Evolutionary conservation across 2,797 vertebrate genomes (phyloP), one percentile per base, ranked within the genome.

Genomic region (Sarcophilus harrisii): DNA sequence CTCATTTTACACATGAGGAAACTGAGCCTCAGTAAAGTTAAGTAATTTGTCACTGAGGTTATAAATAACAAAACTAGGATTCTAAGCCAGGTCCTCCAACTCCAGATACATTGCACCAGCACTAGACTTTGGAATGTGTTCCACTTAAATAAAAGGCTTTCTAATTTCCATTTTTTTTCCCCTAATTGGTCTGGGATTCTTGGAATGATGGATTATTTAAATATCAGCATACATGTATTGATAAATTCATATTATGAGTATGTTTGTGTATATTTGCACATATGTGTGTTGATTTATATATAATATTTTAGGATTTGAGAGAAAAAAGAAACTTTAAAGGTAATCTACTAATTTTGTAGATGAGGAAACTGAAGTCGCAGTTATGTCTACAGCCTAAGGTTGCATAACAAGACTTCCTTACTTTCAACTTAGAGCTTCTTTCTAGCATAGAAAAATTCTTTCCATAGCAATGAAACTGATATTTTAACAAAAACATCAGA

Each of bases 131-230:
- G 66, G 32, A 73, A 73, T 73, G 6, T 93, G 54, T 52, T 87
- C 6, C 32, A 14, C 16, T 55, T 87, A 55, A 90, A 38, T 92
- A 91, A 91, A 91, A 94, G 29, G 52, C 18, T 91, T 94, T 57
- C 13, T 92, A 12, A 14, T 62, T 57, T 62, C 81, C 49, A n/a
- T 62, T 81, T 54, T 81, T 81, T 81, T 81, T 21, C 21, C 18
- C 38, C 38, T 45, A 24, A 81, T 8, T 45, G 8, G 21, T 81
- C 38, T 59, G 57, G 94, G 49, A 93, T 97, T 95, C 92, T 81
- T 90, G 81, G 94, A 96, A 62, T n/a, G 96, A 92, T 30, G 38
- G 59, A 95, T 13, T n/a, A n/a, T 21, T 54, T 45, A 90, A 54
- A 91, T 45, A 87, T 4, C n/a, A 81, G 45, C 38, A 45, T 45